Percentiles rank a stretch among this genome's conserved stretches.
These are phyloP conservation scores for Pammene aurita DNA, from an alignment of 2,888 invertebrate species.

Conservation along the genomic window DNA sequence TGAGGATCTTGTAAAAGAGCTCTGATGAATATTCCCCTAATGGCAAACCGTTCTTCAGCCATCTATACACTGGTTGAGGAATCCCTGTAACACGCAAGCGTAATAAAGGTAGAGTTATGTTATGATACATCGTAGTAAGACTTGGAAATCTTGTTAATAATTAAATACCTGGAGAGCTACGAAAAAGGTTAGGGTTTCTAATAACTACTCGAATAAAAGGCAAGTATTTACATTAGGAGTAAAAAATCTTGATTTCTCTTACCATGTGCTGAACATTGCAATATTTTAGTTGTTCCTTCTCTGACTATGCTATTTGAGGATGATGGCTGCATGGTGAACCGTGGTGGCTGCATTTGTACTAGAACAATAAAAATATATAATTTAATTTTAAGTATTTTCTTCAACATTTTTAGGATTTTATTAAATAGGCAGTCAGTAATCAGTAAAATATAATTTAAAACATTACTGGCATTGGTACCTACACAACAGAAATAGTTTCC, in stretches of 20 bases:
- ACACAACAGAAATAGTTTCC: too few relatives aligned
- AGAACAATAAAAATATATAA: conserved; percentile 52
- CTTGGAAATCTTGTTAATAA: neutral
- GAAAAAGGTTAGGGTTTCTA: neutral
- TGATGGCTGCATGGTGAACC: conserved; percentile 94
- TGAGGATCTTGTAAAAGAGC: conserved; percentile 91
- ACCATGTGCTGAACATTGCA: conserved; percentile 96
- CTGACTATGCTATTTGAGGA: conserved; percentile 93
- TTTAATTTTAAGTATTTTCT: too few relatives aligned
- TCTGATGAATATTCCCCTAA: conserved; percentile 92
- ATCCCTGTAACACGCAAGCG: conserved; percentile 84
- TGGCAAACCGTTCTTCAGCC: conserved; percentile 93
- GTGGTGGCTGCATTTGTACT: conserved; percentile 90
- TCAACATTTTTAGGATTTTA: too few relatives aligned
- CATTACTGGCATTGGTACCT: too few relatives aligned
- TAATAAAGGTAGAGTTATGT: conserved; percentile 6
- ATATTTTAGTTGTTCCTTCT: conserved; percentile 94
- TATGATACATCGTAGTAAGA: neutral
- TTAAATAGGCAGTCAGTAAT: too few relatives aligned
- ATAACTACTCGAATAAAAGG: too few relatives aligned
- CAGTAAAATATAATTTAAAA: too few relatives aligned
- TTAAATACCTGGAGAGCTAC: neutral
- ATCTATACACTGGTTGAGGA: conserved; percentile 96
- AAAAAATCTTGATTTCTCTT: conserved; percentile 58
- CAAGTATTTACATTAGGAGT: too few relatives aligned